phyloP scores from a whole-genome alignment of 2,888 invertebrate genomes.

The Tetropium fuscum region DNA sequence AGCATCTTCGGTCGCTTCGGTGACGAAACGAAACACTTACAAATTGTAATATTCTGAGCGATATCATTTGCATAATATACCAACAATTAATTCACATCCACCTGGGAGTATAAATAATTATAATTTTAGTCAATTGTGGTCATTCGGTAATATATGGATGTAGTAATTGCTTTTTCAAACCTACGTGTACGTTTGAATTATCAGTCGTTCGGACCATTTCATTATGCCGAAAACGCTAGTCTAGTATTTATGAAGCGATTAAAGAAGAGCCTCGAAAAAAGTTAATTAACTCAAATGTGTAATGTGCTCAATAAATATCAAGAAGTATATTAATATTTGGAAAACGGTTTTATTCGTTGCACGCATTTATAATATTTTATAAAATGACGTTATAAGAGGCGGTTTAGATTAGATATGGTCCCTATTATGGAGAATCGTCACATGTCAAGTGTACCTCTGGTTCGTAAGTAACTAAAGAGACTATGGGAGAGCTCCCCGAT shows the following conservation, averaged over 20 bases:
- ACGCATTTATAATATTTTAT: too few relatives aligned
- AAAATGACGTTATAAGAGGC: too few relatives aligned
- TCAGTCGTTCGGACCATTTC: not conserved
- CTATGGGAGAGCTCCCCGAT: too few relatives aligned
- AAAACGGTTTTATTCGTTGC: conserved; percentile 12
- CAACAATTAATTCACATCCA: conserved; percentile 16
- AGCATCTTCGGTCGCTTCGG: not conserved
- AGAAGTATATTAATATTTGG: conserved; percentile 17
- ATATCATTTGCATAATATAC: conserved; percentile 18
- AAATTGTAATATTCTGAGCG: conserved; percentile 11
- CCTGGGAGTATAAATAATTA: conserved; percentile 13
- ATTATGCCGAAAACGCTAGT: conserved; percentile 7
- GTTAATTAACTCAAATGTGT: conserved; percentile 17
- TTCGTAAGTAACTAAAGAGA: too few relatives aligned
- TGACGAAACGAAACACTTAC: conserved; percentile 14
- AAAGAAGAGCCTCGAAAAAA: conserved; percentile 14
- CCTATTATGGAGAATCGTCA: too few relatives aligned
- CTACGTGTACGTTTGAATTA: conserved; percentile 22
- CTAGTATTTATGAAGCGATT: conserved; percentile 22
- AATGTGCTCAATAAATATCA: conserved; percentile 2
- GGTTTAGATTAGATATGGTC: too few relatives aligned
- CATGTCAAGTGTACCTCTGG: too few relatives aligned
- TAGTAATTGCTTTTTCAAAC: conserved; percentile 19
- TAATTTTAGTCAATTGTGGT: conserved; percentile 22
- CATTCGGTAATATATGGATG: conserved; percentile 17